Percentiles rank a stretch among this genome's conserved stretches.
phyloP scores from a whole-genome alignment of 2,888 invertebrate species.

The Apamea epomidion region DNA sequence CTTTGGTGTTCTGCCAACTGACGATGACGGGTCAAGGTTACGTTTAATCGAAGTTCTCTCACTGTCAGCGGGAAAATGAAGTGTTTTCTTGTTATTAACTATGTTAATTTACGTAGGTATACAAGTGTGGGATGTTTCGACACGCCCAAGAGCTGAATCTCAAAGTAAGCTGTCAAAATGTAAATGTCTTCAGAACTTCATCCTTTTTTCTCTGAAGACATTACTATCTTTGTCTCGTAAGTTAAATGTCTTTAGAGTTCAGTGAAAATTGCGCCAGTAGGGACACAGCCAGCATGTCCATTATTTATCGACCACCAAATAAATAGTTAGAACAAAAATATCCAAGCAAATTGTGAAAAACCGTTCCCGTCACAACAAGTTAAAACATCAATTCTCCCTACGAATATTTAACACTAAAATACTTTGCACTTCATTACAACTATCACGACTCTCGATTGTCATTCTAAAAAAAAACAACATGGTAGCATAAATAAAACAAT shows the following conservation, averaged over 20 bases:
- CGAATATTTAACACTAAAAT: slow-evolving; percentile 33
- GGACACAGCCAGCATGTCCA: neutral
- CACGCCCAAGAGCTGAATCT: neutral
- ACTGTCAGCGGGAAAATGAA: neutral
- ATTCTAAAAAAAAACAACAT: slow-evolving; percentile 22
- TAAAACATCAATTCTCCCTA: slow-evolving; percentile 30
- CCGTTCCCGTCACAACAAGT: slow-evolving; percentile 19
- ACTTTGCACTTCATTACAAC: slow-evolving; percentile 35
- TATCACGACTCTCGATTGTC: slow-evolving; percentile 32
- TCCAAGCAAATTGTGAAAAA: slow-evolving; percentile 24
- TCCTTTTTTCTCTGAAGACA: neutral
- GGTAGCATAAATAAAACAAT: slow-evolving; percentile 54
- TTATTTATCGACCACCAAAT: slow-evolving; percentile 34
- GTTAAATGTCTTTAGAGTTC: neutral
- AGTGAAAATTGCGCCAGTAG: neutral
- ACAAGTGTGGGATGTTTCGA: neutral
- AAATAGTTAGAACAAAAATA: neutral
- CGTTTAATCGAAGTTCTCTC: slow-evolving; percentile 31
- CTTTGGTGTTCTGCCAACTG: slow-evolving; percentile 61
- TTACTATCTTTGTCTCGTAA: neutral
- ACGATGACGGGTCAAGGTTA: slow-evolving; percentile 49
- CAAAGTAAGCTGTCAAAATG: neutral
- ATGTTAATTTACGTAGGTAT: neutral
- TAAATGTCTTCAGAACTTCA: neutral
- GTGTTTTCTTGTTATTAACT: neutral